Percentiles rank a stretch among this genome's conserved stretches.
These are phyloP conservation scores for Acomys russatus DNA, from an alignment of 2,797 vertebrate species.

Conservation along the genomic window DNA sequence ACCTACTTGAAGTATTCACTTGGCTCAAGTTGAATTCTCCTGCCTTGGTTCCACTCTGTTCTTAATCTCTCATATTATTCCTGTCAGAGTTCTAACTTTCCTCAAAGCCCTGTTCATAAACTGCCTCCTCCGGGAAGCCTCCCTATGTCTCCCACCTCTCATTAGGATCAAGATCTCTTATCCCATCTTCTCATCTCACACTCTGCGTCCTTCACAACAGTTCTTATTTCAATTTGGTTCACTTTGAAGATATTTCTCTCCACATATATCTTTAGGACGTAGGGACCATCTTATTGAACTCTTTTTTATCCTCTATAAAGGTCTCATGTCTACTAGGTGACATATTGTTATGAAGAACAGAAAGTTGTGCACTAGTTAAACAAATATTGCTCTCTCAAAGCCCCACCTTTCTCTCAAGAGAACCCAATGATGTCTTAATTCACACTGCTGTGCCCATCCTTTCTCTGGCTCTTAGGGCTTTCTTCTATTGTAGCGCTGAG, in stretches of 20 bases:
- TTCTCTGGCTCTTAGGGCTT: neutral
- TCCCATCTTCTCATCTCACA: neutral
- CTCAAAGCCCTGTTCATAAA: neutral
- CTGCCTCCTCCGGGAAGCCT: neutral
- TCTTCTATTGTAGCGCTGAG: slow-evolving; percentile 11
- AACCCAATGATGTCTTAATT: neutral
- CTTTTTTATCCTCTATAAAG: neutral
- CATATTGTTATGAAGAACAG: neutral
- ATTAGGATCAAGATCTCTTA: neutral
- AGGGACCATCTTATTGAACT: neutral
- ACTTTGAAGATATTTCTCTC: neutral
- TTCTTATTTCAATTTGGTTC: neutral
- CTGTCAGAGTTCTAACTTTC: neutral
- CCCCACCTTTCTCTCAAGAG: neutral
- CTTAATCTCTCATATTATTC: neutral
- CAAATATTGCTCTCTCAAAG: neutral
- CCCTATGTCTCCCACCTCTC: neutral
- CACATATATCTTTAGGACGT: neutral
- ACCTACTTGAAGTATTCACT: neutral
- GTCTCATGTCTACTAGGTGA: neutral
- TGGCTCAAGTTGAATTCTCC: neutral
- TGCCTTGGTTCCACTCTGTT: neutral
- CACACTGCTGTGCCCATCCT: neutral
- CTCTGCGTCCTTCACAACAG: neutral
- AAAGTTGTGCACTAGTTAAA: neutral